Base-by-base conservation (phyloP, 2,113 vertebrate genomes). In the Sinocyclocheilus rhinocerous region DNA sequence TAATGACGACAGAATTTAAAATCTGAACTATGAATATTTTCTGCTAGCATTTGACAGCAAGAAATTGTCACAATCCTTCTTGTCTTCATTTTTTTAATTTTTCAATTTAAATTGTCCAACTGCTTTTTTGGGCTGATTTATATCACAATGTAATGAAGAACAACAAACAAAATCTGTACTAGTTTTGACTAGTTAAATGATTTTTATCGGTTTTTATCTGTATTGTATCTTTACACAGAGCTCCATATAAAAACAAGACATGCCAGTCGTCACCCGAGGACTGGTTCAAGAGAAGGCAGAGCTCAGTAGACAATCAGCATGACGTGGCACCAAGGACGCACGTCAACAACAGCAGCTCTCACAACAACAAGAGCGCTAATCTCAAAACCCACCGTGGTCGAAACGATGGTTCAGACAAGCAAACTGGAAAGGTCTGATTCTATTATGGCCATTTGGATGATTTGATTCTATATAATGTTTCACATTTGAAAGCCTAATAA, bases 401-500 rank as follows among this genome's bases (percentile, higher is more conserved):
- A 81, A 79, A 86, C 6, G 10, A 84, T 75, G 29, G 76, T 4
- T 6, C 1, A 29, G 12, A 61, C 26, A 82, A 89, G 70, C 86
- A 81, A 52, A 89, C 81, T 22, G 70, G 36, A 76, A 92, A 92
- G 91, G 93, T 94, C 39, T 2, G 29, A n/a, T 42, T 65, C 20
- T 16, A 50, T 6, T 73, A 45, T 6, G 18, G 4, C 50, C 26
- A 6, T 57, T 52, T 22, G 26, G 18, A 75, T 13, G 16, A 52
- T 61, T 61, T 81, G 4, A 13, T 24, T 33, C 24, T 9, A 13
- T 22, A 4, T 18, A 20, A 20, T 61, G 7, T 72, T 39, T 9
- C 4, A 5, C 18, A 39, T n/a, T 75, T 26, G 0, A 59, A 57
- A 33, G 15, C 69, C 16, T 42, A 20, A 22, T n/a, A 4, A 45